Evolutionary conservation across 2,888 invertebrate genomes (phyloP).

Genomic region (Melinaea marsaeus): DNA sequence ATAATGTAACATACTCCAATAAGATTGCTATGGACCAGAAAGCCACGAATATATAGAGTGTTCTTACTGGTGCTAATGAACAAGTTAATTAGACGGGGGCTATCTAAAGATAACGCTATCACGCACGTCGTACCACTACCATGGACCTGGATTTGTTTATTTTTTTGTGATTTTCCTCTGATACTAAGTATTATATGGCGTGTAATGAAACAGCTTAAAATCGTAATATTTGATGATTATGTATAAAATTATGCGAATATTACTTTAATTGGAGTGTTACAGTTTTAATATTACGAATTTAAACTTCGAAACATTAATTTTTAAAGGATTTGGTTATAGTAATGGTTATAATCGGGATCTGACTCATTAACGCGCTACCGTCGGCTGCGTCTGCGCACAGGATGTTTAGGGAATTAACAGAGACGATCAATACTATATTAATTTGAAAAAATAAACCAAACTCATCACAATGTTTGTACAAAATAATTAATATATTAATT

Average conservation of each 20-base stretch:
- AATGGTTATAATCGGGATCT: slow-evolving; percentile 56
- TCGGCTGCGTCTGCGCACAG: slow-evolving; percentile 26
- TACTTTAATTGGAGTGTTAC: background rate
- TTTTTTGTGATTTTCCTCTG: slow-evolving; percentile 1
- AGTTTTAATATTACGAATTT: background rate
- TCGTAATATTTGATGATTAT: background rate
- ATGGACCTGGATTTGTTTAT: background rate
- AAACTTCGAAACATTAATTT: background rate
- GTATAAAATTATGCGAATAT: background rate
- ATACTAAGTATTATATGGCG: background rate
- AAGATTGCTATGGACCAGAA: background rate
- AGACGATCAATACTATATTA: background rate
- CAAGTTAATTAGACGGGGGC: slow-evolving; percentile 51
- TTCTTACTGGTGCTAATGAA: slow-evolving; percentile 44
- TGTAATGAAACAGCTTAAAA: background rate
- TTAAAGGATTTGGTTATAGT: background rate
- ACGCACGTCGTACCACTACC: slow-evolving; percentile 33
- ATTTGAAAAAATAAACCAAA: too few relatives aligned
- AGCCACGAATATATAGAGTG: background rate
- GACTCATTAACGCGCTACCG: slow-evolving; percentile 61
- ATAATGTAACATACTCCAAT: background rate
- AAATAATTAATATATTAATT: too few relatives aligned
- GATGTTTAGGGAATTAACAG: background rate
- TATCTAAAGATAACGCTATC: slow-evolving; percentile 47
- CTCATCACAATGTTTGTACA: too few relatives aligned